These are phyloP conservation scores for Thelaira solivaga DNA, from an alignment of 2,888 invertebrate genomes.

Conservation along the genomic window DNA sequence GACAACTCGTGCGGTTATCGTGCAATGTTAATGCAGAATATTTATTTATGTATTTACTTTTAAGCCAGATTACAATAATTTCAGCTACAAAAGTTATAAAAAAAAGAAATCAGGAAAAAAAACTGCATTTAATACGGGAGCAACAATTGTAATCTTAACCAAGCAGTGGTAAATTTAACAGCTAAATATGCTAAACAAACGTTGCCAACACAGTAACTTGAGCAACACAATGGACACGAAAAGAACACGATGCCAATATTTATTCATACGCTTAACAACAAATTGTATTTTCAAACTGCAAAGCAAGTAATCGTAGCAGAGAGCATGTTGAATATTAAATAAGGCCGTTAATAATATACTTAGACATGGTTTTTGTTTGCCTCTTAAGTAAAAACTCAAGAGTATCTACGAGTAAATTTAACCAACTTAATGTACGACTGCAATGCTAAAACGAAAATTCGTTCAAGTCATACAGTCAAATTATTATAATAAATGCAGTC, in stretches of 20 bases:
- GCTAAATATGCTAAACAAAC: constrained; percentile 3
- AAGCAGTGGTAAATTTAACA: background rate
- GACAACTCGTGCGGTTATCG: constrained; percentile 64
- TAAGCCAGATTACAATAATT: constrained; percentile 38
- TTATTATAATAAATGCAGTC: constrained; percentile 53
- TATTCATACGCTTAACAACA: background rate
- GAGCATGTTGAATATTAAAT: constrained; percentile 56
- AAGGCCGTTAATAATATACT: constrained; percentile 36
- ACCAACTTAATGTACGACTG: background rate
- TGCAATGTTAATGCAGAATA: constrained; percentile 46
- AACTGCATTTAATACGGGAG: background rate
- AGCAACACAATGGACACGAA: constrained; percentile 13
- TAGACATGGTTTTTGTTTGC: constrained; percentile 21
- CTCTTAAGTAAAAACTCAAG: no score
- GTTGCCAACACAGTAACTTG: constrained; percentile 30
- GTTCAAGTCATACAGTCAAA: constrained; percentile 58
- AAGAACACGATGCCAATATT: constrained; percentile 14
- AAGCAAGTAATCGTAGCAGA: no score
- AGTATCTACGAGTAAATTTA: no score
- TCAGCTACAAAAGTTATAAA: background rate
- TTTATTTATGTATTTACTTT: constrained; percentile 23
- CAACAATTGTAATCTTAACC: background rate
- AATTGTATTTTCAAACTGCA: background rate
- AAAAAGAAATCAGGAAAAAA: background rate
- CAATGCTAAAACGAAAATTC: constrained; percentile 3